These are phyloP conservation scores for Molossus alvarezi DNA, from an alignment of 2,797 vertebrate species.

Conservation along the genomic window DNA sequence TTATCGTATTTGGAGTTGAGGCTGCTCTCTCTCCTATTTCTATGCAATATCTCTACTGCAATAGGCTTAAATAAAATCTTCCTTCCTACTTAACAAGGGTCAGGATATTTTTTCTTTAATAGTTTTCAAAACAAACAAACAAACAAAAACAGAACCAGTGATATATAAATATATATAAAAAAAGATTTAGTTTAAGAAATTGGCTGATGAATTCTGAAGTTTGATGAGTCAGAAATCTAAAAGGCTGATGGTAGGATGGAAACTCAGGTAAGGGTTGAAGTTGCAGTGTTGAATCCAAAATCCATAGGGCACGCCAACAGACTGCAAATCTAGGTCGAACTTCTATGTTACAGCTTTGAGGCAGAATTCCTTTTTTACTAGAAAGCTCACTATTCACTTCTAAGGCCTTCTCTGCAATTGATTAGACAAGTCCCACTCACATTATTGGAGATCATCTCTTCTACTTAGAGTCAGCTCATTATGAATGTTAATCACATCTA, in stretches of 20 bases:
- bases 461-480: neutral
- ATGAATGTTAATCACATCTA: neutral
- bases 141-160: neutral
- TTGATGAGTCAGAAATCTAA: neutral
- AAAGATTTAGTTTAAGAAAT: conserved; percentile 27
- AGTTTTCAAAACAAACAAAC: neutral
- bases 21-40: neutral
- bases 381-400: neutral
- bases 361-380: neutral
- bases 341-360: neutral
- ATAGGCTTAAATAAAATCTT: neutral
- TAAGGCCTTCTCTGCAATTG: neutral
- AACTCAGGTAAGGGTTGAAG: neutral
- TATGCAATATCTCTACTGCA: neutral
- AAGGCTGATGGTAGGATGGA: neutral
- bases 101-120: neutral
- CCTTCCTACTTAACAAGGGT: neutral
- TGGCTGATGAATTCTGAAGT: neutral
- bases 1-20: neutral
- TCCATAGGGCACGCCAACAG: neutral
- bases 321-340: neutral
- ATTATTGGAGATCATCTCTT: neutral
- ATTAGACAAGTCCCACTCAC: neutral
- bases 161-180: neutral
- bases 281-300: neutral